Percentiles rank a stretch among this genome's conserved stretches.
These are phyloP conservation scores for Nasonia vitripennis DNA, from an alignment of 1,140 invertebrate genomes.

Conservation along the genomic window DNA sequence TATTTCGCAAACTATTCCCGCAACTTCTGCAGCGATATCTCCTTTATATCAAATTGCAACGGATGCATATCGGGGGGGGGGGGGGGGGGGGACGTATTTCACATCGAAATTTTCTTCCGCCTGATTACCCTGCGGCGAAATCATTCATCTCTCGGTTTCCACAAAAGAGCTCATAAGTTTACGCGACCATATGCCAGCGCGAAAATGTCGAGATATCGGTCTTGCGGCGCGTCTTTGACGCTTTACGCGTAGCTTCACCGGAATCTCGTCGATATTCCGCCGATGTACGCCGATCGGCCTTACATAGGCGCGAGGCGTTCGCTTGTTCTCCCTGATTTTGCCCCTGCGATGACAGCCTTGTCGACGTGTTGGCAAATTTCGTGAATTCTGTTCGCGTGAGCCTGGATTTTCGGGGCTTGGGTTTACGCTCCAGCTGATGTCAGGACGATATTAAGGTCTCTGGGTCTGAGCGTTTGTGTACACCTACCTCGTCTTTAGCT, in stretches of 20 bases:
- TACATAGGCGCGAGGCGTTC: neutral
- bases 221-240: neutral
- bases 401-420: neutral
- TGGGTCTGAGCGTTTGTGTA: no score
- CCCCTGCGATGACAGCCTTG: neutral
- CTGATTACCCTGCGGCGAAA: neutral
- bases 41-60: no score
- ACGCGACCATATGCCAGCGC: neutral
- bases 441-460: neutral
- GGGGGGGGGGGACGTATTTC: no score
- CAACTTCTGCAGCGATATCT: no score
- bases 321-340: constrained; percentile 1
- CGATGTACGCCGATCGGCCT: neutral
- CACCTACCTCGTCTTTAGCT: no score
- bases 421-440: neutral
- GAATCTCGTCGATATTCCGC: constrained; percentile 22
- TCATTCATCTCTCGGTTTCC: neutral
- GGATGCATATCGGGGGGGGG: no score
- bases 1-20: no score
- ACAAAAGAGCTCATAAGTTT: neutral
- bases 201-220: neutral
- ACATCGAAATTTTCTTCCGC: neutral
- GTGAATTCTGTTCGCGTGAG: neutral
- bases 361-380: constrained; percentile 10
- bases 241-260: neutral